A percentile compares a stretch with the other conserved stretches of the same genome.
Evolutionary conservation across 1,140 invertebrate genomes (phyloP).

Genomic region (Phymastichus coffea): DNA sequence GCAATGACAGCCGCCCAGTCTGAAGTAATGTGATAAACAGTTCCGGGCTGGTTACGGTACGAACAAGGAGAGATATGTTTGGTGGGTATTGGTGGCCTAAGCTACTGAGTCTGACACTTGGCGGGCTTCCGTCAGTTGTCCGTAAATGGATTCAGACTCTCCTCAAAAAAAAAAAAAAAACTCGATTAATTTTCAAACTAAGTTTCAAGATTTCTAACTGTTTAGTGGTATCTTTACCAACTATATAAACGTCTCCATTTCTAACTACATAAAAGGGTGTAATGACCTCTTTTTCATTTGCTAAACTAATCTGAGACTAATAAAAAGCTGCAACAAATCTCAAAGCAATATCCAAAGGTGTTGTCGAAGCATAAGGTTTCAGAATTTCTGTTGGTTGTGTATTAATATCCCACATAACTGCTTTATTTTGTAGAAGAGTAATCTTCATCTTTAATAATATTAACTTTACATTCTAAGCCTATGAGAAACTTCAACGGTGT

Average conservation of each 20-base stretch:
- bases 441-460: not conserved
- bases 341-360: not conserved
- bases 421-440: not conserved
- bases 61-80: no score
- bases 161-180: no score
- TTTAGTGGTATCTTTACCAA: slow-evolving; percentile 21
- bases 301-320: not conserved
- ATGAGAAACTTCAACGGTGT: slow-evolving; percentile 4
- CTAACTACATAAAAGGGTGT: slow-evolving; percentile 20
- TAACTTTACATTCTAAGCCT: no score
- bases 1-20: no score
- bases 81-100: no score
- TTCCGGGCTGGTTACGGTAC: no score
- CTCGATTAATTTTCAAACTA: not conserved
- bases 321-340: slow-evolving; percentile 27
- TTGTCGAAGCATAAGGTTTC: slow-evolving; percentile 20
- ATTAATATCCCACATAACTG: slow-evolving; percentile 4
- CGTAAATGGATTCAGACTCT: no score
- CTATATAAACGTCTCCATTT: slow-evolving; percentile 8
- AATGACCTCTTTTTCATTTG: not conserved
- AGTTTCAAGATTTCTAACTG: slow-evolving; percentile 28
- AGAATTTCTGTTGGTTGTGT: slow-evolving; percentile 3
- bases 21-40: no score
- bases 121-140: no score
- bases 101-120: no score